phyloP scores from a whole-genome alignment of 2,797 vertebrate species.

The Pantherophis alleghaniensis region DNA sequence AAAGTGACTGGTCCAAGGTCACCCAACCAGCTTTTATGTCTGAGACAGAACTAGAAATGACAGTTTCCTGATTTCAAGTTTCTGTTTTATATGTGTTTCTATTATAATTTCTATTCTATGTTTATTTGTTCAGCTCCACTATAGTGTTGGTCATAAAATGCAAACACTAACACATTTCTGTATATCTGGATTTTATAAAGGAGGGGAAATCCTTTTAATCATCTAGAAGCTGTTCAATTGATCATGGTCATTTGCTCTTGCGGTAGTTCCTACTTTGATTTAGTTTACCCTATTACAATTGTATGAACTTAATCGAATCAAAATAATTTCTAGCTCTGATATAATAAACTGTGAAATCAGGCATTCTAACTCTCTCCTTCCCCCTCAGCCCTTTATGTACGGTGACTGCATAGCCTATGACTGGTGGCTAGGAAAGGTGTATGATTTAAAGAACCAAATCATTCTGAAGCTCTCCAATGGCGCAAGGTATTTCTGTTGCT shows the following conservation, averaged over 20 bases:
- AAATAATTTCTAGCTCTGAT: not conserved
- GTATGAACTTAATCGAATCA: not conserved
- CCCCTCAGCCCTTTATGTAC: slow-evolving; percentile 91
- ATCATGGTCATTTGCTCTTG: not conserved
- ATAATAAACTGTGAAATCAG: not conserved
- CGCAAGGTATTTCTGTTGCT: slow-evolving; percentile 80
- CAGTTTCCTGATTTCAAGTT: not conserved
- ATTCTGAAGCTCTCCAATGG: slow-evolving; percentile 97
- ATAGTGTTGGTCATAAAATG: not conserved
- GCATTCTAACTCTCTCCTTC: slow-evolving; percentile 22
- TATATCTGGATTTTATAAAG: not conserved
- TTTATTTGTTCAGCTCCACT: not conserved
- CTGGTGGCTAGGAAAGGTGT: slow-evolving; percentile 97
- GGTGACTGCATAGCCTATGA: slow-evolving; percentile 97
- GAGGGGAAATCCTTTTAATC: not conserved
- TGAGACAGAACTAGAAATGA: not conserved
- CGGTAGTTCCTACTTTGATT: not conserved
- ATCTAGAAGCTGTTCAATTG: slow-evolving; percentile 4
- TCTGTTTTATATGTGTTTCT: not conserved
- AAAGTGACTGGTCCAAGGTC: not conserved
- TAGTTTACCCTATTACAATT: not conserved
- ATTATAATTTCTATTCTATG: not conserved
- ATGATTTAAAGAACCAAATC: slow-evolving; percentile 96
- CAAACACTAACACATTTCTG: not conserved
- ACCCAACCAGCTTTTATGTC: not conserved